Evolutionary conservation across 2,113 vertebrate genomes (phyloP), one percentile per base, ranked within the genome.

Genomic region (Ceyx margarethae): DNA sequence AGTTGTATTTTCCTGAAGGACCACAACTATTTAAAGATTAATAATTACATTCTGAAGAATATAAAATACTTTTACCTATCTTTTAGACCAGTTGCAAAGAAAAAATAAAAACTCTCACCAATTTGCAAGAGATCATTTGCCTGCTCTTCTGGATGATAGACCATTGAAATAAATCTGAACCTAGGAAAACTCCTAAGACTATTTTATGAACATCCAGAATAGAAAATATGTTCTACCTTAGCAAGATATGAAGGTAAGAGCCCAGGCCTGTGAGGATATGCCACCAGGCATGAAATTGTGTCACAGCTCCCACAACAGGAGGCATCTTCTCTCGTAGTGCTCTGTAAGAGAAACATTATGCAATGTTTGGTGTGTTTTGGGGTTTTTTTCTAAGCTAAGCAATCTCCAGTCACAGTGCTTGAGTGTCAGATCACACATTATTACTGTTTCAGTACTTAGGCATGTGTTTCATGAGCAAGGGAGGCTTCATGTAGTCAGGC

Each of bases 241-340:
- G 98, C 48, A 99, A 97, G 91, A 99, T 98, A 92, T 99, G 99
- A 93, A 99, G 98, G 93, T 99, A 99, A 67, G 99, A 99, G 19
- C 99, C 99, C 58, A 99, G 97, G 92, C 99, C 99, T 57, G 99
- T 99, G 50, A 99, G 98, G 91, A 99, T 99, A 91, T 99, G 99
- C 99, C 99, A 99, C 99, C 99, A 99, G 1, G 99, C 99, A 31
- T 99, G 99, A 93, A 99, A 99, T 94, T 99, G 99, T 21, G 99
- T 99, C 42, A 98, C 93, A 10, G 98, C 98, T 57, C 98, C 98
- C 69, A 99, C 90, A 60, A 98, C 94, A 28, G 98, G 96, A 80
- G 98, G 99, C 81, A 99, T 95, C 62, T 92, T 98, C 87, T 97
- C 97, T 79, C 99, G 97, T 69, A 98, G 96, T 43, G 96, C 97